Evolutionary conservation across 2,888 invertebrate genomes (phyloP).

Genomic region (Rhingia campestris): DNA sequence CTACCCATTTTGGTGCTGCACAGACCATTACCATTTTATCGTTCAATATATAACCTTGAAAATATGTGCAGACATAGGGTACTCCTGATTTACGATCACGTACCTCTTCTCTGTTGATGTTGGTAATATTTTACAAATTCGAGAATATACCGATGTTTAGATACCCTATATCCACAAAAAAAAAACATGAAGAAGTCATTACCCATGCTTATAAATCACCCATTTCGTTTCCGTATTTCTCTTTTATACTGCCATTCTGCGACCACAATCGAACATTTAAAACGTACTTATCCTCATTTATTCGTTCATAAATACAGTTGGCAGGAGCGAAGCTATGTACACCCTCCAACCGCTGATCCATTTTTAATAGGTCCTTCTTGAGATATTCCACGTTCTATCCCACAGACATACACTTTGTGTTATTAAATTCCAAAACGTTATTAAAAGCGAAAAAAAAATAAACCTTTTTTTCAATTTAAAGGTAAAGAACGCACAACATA

Average conservation of each 20-base stretch:
- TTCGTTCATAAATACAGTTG: slow-evolving; percentile 10
- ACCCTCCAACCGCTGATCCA: slow-evolving; percentile 33
- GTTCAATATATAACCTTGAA: no score
- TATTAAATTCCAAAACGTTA: slow-evolving; percentile 14
- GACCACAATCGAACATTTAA: slow-evolving; percentile 42
- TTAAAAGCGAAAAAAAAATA: not conserved
- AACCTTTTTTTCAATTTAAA: slow-evolving; percentile 8
- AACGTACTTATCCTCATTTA: slow-evolving; percentile 24
- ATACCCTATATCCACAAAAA: no score
- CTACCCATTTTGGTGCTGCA: no score
- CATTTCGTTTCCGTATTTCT: slow-evolving; percentile 17
- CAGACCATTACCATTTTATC: no score
- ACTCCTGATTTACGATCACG: no score
- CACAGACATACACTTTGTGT: not conserved
- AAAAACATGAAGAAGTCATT: not conserved
- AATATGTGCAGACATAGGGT: no score
- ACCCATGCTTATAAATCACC: slow-evolving; percentile 12
- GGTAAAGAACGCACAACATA: slow-evolving; percentile 11
- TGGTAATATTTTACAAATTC: not conserved
- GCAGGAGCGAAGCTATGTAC: not conserved
- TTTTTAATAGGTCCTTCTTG: slow-evolving; percentile 57
- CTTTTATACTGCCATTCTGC: slow-evolving; percentile 16
- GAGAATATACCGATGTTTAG: no score
- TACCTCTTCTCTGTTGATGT: not conserved
- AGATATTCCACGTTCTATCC: slow-evolving; percentile 2